Evolutionary conservation across 2,113 vertebrate species (phyloP).

Genomic region (Triplophysa rosa): DNA sequence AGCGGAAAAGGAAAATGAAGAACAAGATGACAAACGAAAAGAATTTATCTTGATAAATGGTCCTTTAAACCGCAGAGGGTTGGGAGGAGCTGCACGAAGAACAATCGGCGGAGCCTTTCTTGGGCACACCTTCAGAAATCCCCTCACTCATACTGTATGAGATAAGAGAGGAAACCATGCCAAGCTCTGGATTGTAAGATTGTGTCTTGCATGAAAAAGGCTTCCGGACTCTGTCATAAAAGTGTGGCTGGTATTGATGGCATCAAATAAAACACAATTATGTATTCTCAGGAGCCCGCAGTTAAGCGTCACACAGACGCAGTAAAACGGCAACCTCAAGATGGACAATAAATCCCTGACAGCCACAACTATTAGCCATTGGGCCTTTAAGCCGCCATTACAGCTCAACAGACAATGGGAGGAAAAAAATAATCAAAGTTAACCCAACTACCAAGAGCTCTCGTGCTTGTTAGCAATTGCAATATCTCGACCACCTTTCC

Average conservation of each 20-base stretch:
- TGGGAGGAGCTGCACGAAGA: neutral
- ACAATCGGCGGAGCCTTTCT: slow-evolving; percentile 12
- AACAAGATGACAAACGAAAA: slow-evolving; percentile 20
- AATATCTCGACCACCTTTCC: slow-evolving; percentile 42
- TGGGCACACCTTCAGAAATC: slow-evolving; percentile 34
- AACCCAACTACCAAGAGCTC: slow-evolving; percentile 51
- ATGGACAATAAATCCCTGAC: slow-evolving; percentile 23
- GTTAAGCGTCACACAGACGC: slow-evolving; percentile 26
- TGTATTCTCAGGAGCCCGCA: slow-evolving; percentile 44
- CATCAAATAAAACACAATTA: slow-evolving; percentile 50
- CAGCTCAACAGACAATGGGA: slow-evolving; percentile 46
- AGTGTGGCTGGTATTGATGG: slow-evolving; percentile 19
- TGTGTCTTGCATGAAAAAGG: slow-evolving; percentile 42
- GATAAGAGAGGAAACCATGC: slow-evolving; percentile 27
- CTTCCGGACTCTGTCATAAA: slow-evolving; percentile 37
- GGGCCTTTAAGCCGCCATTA: slow-evolving; percentile 38
- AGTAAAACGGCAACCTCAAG: slow-evolving; percentile 32
- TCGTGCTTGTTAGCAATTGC: slow-evolving; percentile 42
- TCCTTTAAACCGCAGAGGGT: slow-evolving; percentile 1
- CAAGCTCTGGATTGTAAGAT: slow-evolving; percentile 41
- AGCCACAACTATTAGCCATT: slow-evolving; percentile 42
- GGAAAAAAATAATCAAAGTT: slow-evolving; percentile 42
- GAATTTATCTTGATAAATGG: slow-evolving; percentile 6
- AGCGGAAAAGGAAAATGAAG: neutral
- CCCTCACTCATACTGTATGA: slow-evolving; percentile 1